phyloP scores from a whole-genome alignment of 2,888 invertebrate genomes.

The Subacronicta megacephala region DNA sequence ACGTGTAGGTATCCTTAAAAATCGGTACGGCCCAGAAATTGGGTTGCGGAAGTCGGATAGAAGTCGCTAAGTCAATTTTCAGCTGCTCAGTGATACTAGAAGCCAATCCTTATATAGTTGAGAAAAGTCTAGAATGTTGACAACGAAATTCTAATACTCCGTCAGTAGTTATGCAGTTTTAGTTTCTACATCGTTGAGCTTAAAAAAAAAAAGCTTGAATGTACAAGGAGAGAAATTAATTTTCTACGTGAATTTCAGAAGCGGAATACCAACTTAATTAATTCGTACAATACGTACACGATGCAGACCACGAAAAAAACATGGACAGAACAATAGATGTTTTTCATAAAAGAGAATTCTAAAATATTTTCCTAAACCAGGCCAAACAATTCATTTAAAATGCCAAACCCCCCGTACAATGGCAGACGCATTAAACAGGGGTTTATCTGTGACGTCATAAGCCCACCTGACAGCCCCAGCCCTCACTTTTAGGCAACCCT shows the following conservation, averaged over 20 bases:
- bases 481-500: constrained; percentile 16
- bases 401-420: constrained; percentile 43
- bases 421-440: constrained; percentile 51
- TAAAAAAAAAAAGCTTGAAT: not conserved
- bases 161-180: not conserved
- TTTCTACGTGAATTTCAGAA: constrained; percentile 18
- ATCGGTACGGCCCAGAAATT: too few species aligned
- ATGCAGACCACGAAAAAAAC: constrained; percentile 8
- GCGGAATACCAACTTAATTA: constrained; percentile 21
- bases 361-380: constrained; percentile 6
- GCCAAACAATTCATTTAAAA: constrained; percentile 48
- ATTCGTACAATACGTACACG: constrained; percentile 8
- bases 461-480: constrained; percentile 55
- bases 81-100: too few species aligned
- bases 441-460: constrained; percentile 65
- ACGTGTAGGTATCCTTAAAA: too few species aligned
- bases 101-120: too few species aligned
- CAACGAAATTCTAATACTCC: too few species aligned
- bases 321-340: constrained; percentile 30
- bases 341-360: constrained; percentile 28
- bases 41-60: too few species aligned
- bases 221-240: not conserved
- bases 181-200: too few species aligned
- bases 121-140: too few species aligned
- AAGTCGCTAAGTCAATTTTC: too few species aligned